Conservation (phyloP, 2,797 vertebrate species). For the Hirundo rustica region DNA sequence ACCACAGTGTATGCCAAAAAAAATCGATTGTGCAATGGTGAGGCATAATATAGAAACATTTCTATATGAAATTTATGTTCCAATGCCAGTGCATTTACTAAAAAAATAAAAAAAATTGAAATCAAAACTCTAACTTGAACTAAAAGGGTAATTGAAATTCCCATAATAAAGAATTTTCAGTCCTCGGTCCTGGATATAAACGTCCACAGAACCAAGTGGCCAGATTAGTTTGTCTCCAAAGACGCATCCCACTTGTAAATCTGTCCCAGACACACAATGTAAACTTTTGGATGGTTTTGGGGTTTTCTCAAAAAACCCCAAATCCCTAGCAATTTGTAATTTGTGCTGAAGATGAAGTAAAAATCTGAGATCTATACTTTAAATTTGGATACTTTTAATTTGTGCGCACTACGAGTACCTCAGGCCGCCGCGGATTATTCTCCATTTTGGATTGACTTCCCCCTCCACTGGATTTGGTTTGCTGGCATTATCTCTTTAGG, state of each 20-base stretch:
- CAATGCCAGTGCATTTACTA: conserved; percentile 82
- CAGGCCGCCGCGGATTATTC: conserved; percentile 84
- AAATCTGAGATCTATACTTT: conserved; percentile 57
- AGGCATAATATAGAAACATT: conserved; percentile 83
- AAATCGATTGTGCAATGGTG: conserved; percentile 79
- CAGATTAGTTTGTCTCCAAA: conserved; percentile 64
- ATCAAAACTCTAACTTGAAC: conserved; percentile 80
- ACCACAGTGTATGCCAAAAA: conserved; percentile 79
- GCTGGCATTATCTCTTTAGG: conserved; percentile 76
- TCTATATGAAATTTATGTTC: conserved; percentile 77
- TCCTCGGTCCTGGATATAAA: conserved; percentile 73
- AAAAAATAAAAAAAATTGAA: conserved; percentile 83
- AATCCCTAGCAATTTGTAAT: conserved; percentile 42
- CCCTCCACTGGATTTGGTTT: conserved; percentile 75
- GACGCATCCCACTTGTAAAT: conserved; percentile 55
- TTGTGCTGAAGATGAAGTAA: conserved; percentile 57
- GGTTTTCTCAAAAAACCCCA: not conserved
- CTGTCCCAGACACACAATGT: conserved; percentile 67
- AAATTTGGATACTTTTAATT: conserved; percentile 67
- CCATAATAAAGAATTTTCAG: conserved; percentile 71
- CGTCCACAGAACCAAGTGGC: conserved; percentile 59
- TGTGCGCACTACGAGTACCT: conserved; percentile 68
- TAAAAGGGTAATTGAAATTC: conserved; percentile 73
- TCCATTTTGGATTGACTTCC: conserved; percentile 82
- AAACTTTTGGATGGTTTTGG: conserved; percentile 35